phyloP scores from a whole-genome alignment of 2,113 vertebrate species.

The Pelvicachromis taeniatus region DNA sequence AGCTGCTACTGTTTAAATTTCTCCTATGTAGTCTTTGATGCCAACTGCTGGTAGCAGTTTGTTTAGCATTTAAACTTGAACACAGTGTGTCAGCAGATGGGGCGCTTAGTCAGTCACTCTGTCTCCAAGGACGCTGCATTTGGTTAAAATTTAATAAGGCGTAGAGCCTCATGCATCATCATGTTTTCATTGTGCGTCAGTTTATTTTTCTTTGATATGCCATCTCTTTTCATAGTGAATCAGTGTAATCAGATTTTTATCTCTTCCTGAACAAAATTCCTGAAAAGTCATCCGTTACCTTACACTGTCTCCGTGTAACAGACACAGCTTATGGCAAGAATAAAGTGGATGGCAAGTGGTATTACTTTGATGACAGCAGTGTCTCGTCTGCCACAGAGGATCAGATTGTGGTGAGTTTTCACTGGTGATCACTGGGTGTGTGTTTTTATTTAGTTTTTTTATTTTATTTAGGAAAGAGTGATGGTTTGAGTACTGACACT shows the following conservation, averaged over 20 bases:
- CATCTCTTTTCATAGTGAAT: background rate
- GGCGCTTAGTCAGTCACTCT: background rate
- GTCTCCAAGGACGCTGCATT: background rate
- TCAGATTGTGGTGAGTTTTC: constrained; percentile 91
- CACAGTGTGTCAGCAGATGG: background rate
- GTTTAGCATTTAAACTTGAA: background rate
- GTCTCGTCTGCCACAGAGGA: constrained; percentile 90
- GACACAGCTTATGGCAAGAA: constrained; percentile 95
- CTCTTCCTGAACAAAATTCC: background rate
- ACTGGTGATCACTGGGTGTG: background rate
- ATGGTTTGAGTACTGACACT: background rate
- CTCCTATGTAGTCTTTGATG: background rate
- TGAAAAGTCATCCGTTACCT: background rate
- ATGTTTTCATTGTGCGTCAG: background rate
- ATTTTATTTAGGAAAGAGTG: background rate
- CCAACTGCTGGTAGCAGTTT: background rate
- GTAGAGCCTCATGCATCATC: background rate
- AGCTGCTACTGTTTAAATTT: background rate
- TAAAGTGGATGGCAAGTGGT: constrained; percentile 87
- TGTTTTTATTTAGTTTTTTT: background rate
- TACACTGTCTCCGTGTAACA: constrained; percentile 52
- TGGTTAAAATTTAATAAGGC: background rate
- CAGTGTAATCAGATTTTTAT: background rate
- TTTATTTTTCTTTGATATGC: background rate
- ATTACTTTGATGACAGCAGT: constrained; percentile 94